Evolutionary conservation across 2,113 vertebrate species (phyloP).

Genomic region (Engystomops pustulosus): DNA sequence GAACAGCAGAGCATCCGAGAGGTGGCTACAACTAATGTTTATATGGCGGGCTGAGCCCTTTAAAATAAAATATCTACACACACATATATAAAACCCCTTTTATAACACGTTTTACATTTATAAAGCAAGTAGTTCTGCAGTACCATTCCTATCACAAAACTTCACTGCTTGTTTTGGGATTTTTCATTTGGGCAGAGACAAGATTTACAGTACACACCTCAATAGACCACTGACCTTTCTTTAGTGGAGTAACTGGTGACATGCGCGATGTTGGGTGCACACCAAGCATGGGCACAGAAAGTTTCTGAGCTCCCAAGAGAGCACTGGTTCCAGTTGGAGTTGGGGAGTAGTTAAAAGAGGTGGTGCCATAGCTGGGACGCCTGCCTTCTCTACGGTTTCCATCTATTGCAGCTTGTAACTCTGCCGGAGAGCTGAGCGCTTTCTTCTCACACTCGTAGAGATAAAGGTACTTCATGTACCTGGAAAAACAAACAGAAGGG

Average conservation of each 20-base stretch:
- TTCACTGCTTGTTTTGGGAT: no score
- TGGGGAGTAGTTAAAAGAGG: constrained; percentile 85
- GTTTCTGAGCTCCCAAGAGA: constrained; percentile 79
- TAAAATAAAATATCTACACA: no score
- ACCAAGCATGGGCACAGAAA: constrained; percentile 82
- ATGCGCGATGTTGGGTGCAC: constrained; percentile 74
- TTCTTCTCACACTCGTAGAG: constrained; percentile 97
- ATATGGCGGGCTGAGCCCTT: no score
- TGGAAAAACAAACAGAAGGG: constrained; percentile 53
- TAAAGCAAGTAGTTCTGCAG: no score
- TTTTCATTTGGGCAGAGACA: no score
- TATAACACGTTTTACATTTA: no score
- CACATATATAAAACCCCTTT: no score
- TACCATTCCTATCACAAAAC: no score
- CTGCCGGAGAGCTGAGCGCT: constrained; percentile 90
- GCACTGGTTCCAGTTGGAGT: constrained; percentile 65
- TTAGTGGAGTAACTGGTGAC: constrained; percentile 77
- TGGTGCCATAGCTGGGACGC: constrained; percentile 91
- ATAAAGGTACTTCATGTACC: constrained; percentile 97
- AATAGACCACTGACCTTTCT: constrained; percentile 78
- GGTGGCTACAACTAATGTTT: no score
- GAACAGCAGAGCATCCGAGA: no score
- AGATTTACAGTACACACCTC: neutral
- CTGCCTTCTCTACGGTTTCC: constrained; percentile 94
- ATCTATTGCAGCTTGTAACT: constrained; percentile 95